Evolutionary conservation across 2,888 invertebrate species (phyloP).

Genomic region (Mythimna loreyi): DNA sequence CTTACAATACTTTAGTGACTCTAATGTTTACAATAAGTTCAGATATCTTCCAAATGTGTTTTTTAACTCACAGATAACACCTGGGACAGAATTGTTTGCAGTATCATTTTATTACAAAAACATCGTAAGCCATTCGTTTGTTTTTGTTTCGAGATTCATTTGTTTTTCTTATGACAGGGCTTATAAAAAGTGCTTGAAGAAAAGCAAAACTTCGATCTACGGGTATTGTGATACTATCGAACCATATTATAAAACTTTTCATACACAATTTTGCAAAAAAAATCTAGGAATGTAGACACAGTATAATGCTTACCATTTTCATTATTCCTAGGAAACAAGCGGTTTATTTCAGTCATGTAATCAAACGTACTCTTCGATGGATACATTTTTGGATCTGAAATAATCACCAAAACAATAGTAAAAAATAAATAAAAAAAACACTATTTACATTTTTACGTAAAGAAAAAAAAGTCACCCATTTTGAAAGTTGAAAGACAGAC

Average conservation of each 20-base stretch:
- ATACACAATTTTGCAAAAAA: background rate
- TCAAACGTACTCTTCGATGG: conserved; percentile 75
- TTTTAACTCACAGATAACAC: background rate
- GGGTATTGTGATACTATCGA: background rate
- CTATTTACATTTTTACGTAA: conserved; percentile 54
- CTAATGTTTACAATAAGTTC: conserved; percentile 1
- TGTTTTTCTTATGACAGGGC: background rate
- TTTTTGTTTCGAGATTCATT: conserved; percentile 1
- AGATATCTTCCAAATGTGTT: background rate
- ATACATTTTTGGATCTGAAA: conserved; percentile 75
- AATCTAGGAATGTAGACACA: background rate
- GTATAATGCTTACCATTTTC: conserved; percentile 75
- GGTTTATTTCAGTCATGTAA: conserved; percentile 77
- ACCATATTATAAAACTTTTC: background rate
- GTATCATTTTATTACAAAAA: background rate
- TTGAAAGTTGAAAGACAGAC: conserved; percentile 52
- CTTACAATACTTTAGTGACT: background rate
- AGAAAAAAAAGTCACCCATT: conserved; percentile 49
- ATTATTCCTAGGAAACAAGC: conserved; percentile 71
- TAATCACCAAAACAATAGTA: conserved; percentile 53
- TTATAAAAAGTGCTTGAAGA: background rate
- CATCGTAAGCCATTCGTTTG: background rate
- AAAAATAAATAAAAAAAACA: conserved; percentile 38
- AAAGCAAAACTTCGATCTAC: background rate
- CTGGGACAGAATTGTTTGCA: background rate